phyloP scores from a whole-genome alignment of 2,113 vertebrate genomes.

The Microcebus murinus region DNA sequence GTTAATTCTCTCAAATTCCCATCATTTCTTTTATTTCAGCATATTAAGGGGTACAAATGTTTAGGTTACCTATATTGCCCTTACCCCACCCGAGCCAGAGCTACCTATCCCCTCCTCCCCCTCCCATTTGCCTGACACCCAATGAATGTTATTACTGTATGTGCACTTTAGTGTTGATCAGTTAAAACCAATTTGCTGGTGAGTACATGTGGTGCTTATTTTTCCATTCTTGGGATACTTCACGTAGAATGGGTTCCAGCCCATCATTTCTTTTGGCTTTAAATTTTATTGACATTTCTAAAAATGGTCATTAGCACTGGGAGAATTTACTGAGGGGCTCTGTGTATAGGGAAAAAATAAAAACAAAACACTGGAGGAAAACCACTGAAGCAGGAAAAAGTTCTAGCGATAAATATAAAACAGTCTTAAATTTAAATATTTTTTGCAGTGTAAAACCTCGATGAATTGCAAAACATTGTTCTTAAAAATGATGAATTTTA shows the following conservation, averaged over 20 bases:
- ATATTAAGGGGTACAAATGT: no score
- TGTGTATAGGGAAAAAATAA: no score
- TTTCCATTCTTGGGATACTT: no score
- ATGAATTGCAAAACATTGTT: not conserved
- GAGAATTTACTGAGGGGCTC: not conserved
- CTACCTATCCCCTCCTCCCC: no score
- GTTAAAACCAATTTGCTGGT: no score
- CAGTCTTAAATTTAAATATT: not conserved
- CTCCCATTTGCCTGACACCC: no score
- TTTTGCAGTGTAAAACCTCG: not conserved
- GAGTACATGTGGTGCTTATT: no score
- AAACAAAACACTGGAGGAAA: not conserved
- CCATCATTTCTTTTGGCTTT: not conserved
- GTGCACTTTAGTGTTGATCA: no score
- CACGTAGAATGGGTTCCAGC: no score
- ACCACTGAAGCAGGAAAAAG: not conserved
- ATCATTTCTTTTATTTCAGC: not conserved
- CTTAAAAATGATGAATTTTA: not conserved
- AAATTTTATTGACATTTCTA: not conserved
- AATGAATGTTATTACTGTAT: no score
- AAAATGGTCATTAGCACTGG: not conserved
- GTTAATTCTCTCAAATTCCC: not conserved
- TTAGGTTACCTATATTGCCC: no score
- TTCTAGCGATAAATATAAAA: not conserved
- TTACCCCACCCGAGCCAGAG: no score